Evolutionary conservation across 2,888 invertebrate genomes (phyloP), one percentile per base, ranked within the genome.

Genomic region (Callimorpha dominula): DNA sequence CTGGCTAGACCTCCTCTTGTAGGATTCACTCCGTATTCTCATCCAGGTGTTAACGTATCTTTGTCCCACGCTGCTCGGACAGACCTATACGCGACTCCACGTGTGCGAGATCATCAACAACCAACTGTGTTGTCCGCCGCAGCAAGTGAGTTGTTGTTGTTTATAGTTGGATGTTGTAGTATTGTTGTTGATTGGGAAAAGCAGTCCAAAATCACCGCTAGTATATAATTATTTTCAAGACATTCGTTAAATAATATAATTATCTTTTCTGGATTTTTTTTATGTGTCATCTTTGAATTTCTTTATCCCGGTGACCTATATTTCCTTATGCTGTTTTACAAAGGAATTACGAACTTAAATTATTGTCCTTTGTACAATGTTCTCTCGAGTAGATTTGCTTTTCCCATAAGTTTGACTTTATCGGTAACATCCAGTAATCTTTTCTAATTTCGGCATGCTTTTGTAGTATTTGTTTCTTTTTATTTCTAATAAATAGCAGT

Each of bases 71-170:
- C 95, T 92, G 94, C 94, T 90, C 87, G 94, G 94, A 94, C 98
- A 98, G 98, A 98, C 97, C 82, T 98, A 98, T 96, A 98, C 98
- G 89, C 97, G 98, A 92, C 97, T 98, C 84, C 98, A 98, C 96
- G 98, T 98, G 93, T 98, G 98, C 96, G 97, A 98, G 90, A 94
- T 97, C 89, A 97, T 98, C 96, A 98, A 97, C 97, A 98, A 97
- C 94, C 97, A 97, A 87, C 97, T 97, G 84, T 98, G 98, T 97
- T 98, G 98, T 96, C 97, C 98, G 81, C 97, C 97, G 40, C 95
- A 94, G 85, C 92, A 95, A 90, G 95, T 95, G 93, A 95, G 95
- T 94, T 75, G 70, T 78, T 64, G 69, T 74, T 70, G 75, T 75
- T 57, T 78, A 42, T 57, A 9, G 46, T 60, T 68, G 20, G 77